Evolutionary conservation across 1,140 invertebrate genomes (phyloP).

Genomic region (Ylistrum balloti): DNA sequence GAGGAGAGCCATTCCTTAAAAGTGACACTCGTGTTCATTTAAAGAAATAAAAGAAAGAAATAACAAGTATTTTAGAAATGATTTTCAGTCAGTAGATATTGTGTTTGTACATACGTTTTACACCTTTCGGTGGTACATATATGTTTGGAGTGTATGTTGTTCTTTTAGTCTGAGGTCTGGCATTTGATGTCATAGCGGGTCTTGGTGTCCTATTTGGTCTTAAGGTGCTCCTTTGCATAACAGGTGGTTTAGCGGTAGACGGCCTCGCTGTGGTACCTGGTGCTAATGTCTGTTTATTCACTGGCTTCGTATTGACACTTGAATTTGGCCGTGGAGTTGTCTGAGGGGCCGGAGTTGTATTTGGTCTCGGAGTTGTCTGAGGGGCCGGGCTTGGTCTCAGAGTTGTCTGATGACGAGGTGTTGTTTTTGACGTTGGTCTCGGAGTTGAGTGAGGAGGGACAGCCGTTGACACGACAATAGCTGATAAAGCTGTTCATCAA

Average conservation of each 20-base stretch:
- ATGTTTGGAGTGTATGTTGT: neutral
- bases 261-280: neutral
- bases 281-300: neutral
- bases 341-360: neutral
- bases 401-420: no score
- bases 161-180: neutral
- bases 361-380: neutral
- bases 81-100: no score
- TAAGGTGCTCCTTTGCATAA: no score
- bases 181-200: no score
- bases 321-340: neutral
- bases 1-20: no score
- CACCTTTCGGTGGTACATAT: neutral
- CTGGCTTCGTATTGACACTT: no score
- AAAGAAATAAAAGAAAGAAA: no score
- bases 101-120: neutral
- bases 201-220: neutral
- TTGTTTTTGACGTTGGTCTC: no score
- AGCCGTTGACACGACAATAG: no score
- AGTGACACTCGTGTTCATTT: no score
- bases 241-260: neutral
- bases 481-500: neutral
- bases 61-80: no score
- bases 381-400: neutral
- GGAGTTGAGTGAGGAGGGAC: no score